Conservation (phyloP, 2,888 invertebrate genomes). For the Campaea margaritaria region DNA sequence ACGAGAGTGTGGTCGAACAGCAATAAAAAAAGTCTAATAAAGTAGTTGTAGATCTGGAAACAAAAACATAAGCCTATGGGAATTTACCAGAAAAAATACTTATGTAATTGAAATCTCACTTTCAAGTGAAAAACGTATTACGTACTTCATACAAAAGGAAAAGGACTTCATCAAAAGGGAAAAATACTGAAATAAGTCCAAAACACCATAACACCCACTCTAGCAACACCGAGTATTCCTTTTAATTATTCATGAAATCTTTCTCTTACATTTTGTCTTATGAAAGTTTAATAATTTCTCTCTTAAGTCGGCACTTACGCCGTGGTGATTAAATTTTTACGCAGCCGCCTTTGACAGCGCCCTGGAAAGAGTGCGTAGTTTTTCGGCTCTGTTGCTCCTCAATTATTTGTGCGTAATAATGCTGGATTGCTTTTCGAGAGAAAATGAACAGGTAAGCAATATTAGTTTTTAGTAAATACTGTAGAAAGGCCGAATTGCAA, state of each 20-base stretch:
- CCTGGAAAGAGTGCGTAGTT: slow-evolving; percentile 24
- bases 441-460: background rate
- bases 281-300: slow-evolving; percentile 74
- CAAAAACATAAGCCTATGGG: too few relatives aligned
- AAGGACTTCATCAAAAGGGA: background rate
- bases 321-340: slow-evolving; percentile 52
- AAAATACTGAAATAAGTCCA: background rate
- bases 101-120: too few relatives aligned
- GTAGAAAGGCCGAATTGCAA: too few relatives aligned
- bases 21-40: too few relatives aligned
- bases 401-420: slow-evolving; percentile 10
- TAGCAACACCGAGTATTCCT: slow-evolving; percentile 51
- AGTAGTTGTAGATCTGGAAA: too few relatives aligned
- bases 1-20: too few relatives aligned
- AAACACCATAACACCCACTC: background rate
- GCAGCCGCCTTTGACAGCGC: slow-evolving; percentile 24
- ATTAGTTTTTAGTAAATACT: too few relatives aligned
- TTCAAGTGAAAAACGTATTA: too few relatives aligned
- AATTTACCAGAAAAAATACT: too few relatives aligned
- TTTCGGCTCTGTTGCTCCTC: slow-evolving; percentile 11
- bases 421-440: background rate
- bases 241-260: slow-evolving; percentile 74
- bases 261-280: slow-evolving; percentile 73
- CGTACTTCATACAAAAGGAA: too few relatives aligned
- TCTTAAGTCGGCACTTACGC: slow-evolving; percentile 60